Evolutionary conservation across 2,888 invertebrate genomes (phyloP).

Genomic region (Tinea trinotella): DNA sequence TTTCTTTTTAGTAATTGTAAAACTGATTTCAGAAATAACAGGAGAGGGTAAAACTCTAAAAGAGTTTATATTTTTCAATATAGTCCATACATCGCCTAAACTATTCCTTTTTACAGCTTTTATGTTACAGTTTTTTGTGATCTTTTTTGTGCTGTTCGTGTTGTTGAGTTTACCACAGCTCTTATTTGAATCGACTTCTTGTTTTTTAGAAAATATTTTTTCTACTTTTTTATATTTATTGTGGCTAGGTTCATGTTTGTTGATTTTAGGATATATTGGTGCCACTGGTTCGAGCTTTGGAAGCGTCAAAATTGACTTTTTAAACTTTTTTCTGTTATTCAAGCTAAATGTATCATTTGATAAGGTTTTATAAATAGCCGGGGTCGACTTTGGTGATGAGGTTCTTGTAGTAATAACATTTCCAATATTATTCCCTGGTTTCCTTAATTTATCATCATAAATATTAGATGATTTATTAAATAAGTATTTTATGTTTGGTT

Average conservation of each 20-base stretch:
- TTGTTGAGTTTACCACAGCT: neutral
- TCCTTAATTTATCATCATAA: neutral
- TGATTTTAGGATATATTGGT: slow-evolving; percentile 29
- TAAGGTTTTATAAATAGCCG: slow-evolving; percentile 42
- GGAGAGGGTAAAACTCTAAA: slow-evolving; percentile 50
- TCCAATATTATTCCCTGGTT: no score
- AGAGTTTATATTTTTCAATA: slow-evolving; percentile 49
- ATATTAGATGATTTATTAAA: neutral
- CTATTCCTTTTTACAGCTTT: neutral
- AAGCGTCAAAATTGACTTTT: slow-evolving; percentile 52
- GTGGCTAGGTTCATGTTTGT: slow-evolving; percentile 35
- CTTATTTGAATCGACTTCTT: neutral
- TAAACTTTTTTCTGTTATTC: slow-evolving; percentile 36
- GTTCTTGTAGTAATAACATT: neutral
- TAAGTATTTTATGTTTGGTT: neutral
- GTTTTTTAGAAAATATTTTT: neutral
- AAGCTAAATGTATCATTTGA: slow-evolving; percentile 46
- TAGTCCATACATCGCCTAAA: slow-evolving; percentile 46
- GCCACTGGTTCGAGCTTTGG: slow-evolving; percentile 34
- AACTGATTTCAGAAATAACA: slow-evolving; percentile 43
- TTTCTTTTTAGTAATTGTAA: slow-evolving; percentile 21
- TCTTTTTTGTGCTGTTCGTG: neutral
- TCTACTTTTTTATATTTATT: neutral
- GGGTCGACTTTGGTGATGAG: neutral
- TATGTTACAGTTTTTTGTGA: neutral